These are phyloP conservation scores for Scaptomyza cyrtandrae DNA, from an alignment of 2,888 invertebrate species.

Conservation along the genomic window DNA sequence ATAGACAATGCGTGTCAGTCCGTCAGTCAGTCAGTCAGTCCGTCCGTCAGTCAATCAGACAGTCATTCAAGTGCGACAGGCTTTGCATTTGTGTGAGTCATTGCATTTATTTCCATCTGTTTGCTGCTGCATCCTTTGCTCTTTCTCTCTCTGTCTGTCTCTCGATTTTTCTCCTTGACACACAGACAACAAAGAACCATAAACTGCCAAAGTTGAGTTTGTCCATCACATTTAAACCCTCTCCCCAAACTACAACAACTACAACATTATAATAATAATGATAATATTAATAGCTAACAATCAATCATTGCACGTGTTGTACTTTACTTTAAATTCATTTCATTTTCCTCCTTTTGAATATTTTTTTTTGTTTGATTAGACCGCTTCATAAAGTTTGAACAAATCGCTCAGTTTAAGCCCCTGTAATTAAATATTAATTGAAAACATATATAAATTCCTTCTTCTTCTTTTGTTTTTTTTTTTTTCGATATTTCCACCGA, in stretches of 20 bases:
- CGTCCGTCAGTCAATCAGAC: constrained; percentile 43
- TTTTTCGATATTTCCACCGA: constrained; percentile 3
- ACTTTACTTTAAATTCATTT: constrained; percentile 13
- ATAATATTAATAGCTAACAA: constrained; percentile 55
- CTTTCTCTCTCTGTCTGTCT: neutral
- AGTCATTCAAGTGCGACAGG: constrained; percentile 47
- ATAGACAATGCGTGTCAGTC: constrained; percentile 71
- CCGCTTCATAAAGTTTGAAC: constrained; percentile 38
- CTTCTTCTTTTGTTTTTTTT: neutral
- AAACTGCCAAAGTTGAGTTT: constrained; percentile 33
- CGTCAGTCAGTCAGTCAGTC: neutral
- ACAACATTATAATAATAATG: neutral
- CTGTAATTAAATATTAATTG: constrained; percentile 57
- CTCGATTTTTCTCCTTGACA: constrained; percentile 6
- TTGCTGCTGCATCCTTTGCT: constrained; percentile 35
- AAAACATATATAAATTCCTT: constrained; percentile 29
- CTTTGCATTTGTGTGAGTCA: constrained; percentile 32
- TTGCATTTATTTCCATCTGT: constrained; percentile 18
- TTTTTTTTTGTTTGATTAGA: constrained; percentile 49
- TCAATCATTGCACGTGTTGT: constrained; percentile 76
- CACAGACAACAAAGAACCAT: constrained; percentile 48
- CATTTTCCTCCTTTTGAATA: constrained; percentile 10
- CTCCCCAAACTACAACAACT: constrained; percentile 15
- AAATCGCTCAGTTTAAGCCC: constrained; percentile 59
- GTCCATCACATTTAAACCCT: constrained; percentile 27